phyloP scores from a whole-genome alignment of 2,888 invertebrate species.

The Acanthosoma haemorrhoidale region DNA sequence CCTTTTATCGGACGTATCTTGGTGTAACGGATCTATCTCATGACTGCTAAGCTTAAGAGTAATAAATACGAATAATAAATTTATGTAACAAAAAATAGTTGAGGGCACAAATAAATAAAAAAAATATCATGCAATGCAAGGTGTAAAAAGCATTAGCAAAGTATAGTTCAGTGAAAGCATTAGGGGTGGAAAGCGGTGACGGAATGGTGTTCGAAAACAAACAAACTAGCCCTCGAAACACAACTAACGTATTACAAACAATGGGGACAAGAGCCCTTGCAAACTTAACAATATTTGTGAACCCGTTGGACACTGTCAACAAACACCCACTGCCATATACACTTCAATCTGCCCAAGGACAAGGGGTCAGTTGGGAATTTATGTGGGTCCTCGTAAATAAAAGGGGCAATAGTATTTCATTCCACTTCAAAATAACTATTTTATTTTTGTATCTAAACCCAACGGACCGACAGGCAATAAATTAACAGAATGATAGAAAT shows the following conservation, averaged over 20 bases:
- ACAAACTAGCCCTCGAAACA: too few relatives aligned
- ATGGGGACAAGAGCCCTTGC: not conserved
- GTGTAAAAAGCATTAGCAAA: not conserved
- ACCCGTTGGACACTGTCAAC: not conserved
- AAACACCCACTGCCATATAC: slow-evolving; percentile 7
- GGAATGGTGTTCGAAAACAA: not conserved
- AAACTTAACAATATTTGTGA: not conserved
- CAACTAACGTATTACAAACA: not conserved
- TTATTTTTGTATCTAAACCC: too few relatives aligned
- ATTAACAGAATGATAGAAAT: too few relatives aligned
- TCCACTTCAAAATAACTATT: not conserved
- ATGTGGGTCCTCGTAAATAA: not conserved
- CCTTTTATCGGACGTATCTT: not conserved
- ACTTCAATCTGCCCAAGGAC: not conserved
- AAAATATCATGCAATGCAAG: slow-evolving; percentile 3
- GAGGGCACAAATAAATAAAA: not conserved
- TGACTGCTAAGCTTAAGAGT: not conserved
- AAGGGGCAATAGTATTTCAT: slow-evolving; percentile 6
- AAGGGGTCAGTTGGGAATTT: slow-evolving; percentile 8
- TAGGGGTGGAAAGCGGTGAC: not conserved
- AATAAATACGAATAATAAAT: not conserved
- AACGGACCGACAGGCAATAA: too few relatives aligned
- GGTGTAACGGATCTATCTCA: not conserved
- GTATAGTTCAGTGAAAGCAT: not conserved
- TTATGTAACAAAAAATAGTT: not conserved